Evolutionary conservation across 2,888 invertebrate genomes (phyloP), one percentile per base, ranked within the genome.

Genomic region (Biston betularia): DNA sequence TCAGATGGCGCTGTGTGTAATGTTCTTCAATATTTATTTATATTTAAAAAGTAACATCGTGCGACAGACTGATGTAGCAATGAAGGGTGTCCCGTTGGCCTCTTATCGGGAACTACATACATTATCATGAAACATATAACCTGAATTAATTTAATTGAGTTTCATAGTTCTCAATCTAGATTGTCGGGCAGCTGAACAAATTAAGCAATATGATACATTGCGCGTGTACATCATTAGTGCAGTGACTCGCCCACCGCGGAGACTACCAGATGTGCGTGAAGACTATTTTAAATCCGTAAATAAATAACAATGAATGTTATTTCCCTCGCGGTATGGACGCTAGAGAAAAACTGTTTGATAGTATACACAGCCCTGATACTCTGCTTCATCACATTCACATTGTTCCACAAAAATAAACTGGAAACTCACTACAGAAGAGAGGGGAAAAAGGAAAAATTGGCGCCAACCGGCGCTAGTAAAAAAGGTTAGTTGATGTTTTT

Each of bases 291-390:
- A 69, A 54, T 12, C 35, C 66, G 53, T 59, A 73, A 66, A 72
- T 59, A 60, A 49, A 65, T 45, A 57, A 87, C 72, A 73, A 93
- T 93, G 93, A 93, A 93, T 73, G 66, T 89, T 38, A 86, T 93
- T 61, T 92, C 93, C 40, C 65, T 88, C 6, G 83, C 84, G 1
- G 86, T 93, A 65, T 92, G 89, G 89, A 87, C 88, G 9, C 77
- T 93, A 71, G 93, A 93, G 74, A 88, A 89, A 48, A 89, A 93
- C 76, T 93, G 92, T 86, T 91, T 88, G 73, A 80, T 85, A 38
- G 89, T 93, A 49, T 93, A 93, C 63, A 86, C 88, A 6, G 83
- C 83, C 1, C 74, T 93, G 57, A 83, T 90, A 46, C 82, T 88
- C 64, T 84, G 86, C 77, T 93, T 93, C 66, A 75, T 92, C 24